Percentiles rank a stretch among this genome's conserved stretches.
These are phyloP conservation scores for Hyposoter dolosus DNA, from an alignment of 2,888 invertebrate genomes.

Conservation along the genomic window DNA sequence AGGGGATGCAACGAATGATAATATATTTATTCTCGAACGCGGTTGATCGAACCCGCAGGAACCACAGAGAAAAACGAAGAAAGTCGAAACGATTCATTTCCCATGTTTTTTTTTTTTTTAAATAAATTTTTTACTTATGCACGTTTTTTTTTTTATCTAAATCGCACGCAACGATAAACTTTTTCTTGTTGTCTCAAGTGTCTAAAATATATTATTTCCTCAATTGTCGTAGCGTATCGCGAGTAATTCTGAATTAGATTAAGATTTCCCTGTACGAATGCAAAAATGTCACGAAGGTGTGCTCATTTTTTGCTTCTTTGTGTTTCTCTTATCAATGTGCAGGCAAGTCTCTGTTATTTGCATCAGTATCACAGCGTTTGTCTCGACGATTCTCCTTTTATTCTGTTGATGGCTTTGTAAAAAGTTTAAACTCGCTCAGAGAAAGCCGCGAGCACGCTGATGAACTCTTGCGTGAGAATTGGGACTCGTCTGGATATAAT, in stretches of 20 bases:
- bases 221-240: constrained; percentile 1
- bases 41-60: neutral
- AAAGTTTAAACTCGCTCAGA: constrained; percentile 42
- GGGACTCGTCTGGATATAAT: constrained; percentile 21
- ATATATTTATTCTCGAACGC: constrained; percentile 7
- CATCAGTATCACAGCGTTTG: constrained; percentile 20
- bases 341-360: neutral
- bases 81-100: constrained; percentile 18
- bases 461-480: constrained; percentile 61
- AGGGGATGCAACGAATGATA: neutral
- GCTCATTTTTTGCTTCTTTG: neutral
- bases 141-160: neutral
- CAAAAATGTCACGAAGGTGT: constrained; percentile 6
- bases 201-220: constrained; percentile 10
- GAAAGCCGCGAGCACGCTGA: constrained; percentile 55
- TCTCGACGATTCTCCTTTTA: constrained; percentile 31
- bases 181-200: neutral
- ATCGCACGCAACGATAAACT: constrained; percentile 14
- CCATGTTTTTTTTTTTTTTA: neutral
- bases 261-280: neutral
- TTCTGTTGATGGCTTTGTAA: constrained; percentile 39
- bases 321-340: constrained; percentile 5
- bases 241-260: neutral
- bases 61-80: neutral
- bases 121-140: neutral